Conservation (phyloP, 2,797 vertebrate species). For the Psittacula echo region DNA sequence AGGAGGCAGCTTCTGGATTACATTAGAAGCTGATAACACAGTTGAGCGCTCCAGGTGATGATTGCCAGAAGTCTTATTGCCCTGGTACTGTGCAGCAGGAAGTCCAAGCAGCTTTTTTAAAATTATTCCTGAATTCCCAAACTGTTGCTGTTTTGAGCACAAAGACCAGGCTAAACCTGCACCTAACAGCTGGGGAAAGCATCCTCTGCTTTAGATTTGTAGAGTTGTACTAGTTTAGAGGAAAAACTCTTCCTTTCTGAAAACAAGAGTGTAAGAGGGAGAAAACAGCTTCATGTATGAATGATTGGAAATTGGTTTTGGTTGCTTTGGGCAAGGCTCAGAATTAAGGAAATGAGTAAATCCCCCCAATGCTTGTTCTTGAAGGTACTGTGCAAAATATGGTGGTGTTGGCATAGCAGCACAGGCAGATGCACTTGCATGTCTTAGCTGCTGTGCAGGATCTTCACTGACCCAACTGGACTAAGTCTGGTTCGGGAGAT, state of each 20-base stretch:
- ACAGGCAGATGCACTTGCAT: not conserved
- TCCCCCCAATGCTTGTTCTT: accelerated
- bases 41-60: not conserved
- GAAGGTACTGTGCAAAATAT: not conserved
- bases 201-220: not conserved
- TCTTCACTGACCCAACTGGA: not conserved
- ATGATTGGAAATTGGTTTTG: not conserved
- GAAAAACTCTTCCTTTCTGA: not conserved
- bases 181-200: not conserved
- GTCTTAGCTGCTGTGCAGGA: not conserved
- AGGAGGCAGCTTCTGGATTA: not conserved
- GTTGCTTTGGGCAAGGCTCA: not conserved
- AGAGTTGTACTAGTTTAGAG: not conserved
- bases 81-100: not conserved
- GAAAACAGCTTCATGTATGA: not conserved
- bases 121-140: not conserved
- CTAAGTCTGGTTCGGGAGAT: not conserved
- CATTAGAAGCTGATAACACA: not conserved
- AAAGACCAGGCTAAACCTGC: not conserved
- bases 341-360: not conserved
- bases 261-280: not conserved
- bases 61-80: not conserved
- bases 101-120: not conserved
- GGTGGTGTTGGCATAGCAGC: not conserved
- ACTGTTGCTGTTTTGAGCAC: not conserved